phyloP scores from a whole-genome alignment of 2,797 vertebrate species.

The Thripadectes ignobilis region DNA sequence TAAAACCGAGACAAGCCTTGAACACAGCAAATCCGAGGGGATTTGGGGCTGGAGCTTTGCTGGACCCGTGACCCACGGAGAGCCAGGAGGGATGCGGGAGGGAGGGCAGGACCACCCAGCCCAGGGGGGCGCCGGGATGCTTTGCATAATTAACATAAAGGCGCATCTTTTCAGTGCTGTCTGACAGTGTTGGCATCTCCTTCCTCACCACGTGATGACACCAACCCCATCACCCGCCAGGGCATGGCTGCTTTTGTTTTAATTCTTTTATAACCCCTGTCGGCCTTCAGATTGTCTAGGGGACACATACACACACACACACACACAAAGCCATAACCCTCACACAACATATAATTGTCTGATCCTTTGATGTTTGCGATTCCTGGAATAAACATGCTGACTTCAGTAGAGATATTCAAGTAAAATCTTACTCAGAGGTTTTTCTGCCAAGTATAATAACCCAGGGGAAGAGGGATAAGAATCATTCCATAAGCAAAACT shows the following conservation, averaged over 20 bases:
- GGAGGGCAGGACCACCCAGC: rapidly evolving
- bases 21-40: neutral
- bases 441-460: constrained; percentile 71
- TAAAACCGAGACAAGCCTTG: rapidly evolving
- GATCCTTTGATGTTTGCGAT: constrained; percentile 49
- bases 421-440: constrained; percentile 72
- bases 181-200: neutral
- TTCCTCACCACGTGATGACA: rapidly evolving
- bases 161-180: rapidly evolving
- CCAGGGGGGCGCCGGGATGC: rapidly evolving
- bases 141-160: neutral
- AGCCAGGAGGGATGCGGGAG: neutral
- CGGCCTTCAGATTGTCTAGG: neutral
- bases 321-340: constrained; percentile 20
- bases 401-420: constrained; percentile 69
- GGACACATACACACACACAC: too few relatives aligned
- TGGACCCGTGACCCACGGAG: rapidly evolving
- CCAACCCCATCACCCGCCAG: rapidly evolving
- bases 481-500: constrained; percentile 70
- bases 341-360: constrained; percentile 52
- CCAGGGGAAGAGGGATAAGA: constrained; percentile 70
- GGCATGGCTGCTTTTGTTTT: neutral
- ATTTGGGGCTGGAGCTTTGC: neutral
- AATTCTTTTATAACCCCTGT: neutral
- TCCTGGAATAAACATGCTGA: constrained; percentile 72